Evolutionary conservation across 2,113 vertebrate species (phyloP).

Genomic region (Fulica atra): DNA sequence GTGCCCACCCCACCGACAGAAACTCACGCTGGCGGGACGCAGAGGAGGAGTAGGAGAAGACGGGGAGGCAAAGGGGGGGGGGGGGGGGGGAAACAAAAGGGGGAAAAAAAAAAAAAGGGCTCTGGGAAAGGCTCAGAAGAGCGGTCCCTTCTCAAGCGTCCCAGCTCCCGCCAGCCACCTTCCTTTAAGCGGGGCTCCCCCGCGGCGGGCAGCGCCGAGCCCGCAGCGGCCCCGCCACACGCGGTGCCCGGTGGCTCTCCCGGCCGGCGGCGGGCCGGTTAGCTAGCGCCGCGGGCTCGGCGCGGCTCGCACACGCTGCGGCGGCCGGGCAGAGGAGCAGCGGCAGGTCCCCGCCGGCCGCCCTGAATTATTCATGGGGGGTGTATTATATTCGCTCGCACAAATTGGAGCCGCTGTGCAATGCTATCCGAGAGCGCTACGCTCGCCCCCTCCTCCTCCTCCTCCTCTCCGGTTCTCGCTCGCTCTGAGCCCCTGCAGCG

Average conservation of each 20-base stretch:
- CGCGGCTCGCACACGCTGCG: not conserved
- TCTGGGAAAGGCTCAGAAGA: not conserved
- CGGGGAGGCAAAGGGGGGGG: not conserved
- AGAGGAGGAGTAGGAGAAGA: not conserved
- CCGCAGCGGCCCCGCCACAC: constrained; percentile 8
- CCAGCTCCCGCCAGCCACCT: not conserved
- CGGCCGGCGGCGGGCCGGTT: constrained; percentile 21
- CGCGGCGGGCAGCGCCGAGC: not conserved
- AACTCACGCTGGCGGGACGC: constrained; percentile 25
- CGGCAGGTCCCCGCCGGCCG: constrained; percentile 74
- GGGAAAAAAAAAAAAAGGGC: not conserved
- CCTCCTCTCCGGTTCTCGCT: constrained; percentile 63
- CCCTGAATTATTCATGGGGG: constrained; percentile 79
- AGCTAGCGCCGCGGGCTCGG: not conserved
- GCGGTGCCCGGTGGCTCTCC: not conserved
- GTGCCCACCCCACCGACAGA: constrained; percentile 48
- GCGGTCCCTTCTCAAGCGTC: not conserved
- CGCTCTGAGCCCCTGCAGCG: constrained; percentile 73
- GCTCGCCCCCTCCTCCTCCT: constrained; percentile 52
- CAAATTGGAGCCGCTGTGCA: constrained; percentile 75
- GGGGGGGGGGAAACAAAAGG: too few relatives aligned
- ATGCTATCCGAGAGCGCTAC: constrained; percentile 73
- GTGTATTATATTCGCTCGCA: constrained; percentile 75
- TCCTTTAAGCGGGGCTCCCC: not conserved
- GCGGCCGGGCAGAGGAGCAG: constrained; percentile 51